Conservation (phyloP, 2,113 vertebrate genomes). For the Hemiscyllium ocellatum region DNA sequence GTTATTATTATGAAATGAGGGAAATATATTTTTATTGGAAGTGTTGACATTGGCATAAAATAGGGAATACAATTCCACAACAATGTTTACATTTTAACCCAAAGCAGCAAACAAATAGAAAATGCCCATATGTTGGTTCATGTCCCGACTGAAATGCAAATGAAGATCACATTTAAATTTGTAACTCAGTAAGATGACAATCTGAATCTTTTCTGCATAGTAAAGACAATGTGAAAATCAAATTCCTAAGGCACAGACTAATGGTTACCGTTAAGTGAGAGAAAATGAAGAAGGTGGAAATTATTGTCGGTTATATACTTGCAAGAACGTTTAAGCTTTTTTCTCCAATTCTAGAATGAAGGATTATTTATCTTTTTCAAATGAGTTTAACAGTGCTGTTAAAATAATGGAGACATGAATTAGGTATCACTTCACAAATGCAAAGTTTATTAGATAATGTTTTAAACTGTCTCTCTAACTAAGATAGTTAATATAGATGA, state of each 20-base stretch:
- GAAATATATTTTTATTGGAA: not conserved
- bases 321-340: not conserved
- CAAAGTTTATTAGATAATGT: not conserved
- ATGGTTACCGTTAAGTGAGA: not conserved
- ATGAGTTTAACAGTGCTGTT: not conserved
- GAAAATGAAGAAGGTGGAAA: not conserved
- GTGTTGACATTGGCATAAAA: not conserved
- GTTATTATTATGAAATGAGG: not conserved
- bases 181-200: not conserved
- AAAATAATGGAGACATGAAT: not conserved
- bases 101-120: not conserved
- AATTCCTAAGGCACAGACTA: not conserved
- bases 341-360: not conserved
- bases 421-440: not conserved
- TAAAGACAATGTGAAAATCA: not conserved
- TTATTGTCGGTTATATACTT: not conserved
- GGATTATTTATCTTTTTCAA: not conserved
- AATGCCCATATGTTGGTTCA: not conserved
- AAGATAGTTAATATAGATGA: not conserved
- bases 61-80: not conserved
- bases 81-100: not conserved
- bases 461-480: not conserved
- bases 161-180: not conserved
- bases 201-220: not conserved
- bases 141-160: not conserved